Evolutionary conservation across 2,888 invertebrate genomes (phyloP), one percentile per base, ranked within the genome.

Genomic region (Amaurobius ferox): DNA sequence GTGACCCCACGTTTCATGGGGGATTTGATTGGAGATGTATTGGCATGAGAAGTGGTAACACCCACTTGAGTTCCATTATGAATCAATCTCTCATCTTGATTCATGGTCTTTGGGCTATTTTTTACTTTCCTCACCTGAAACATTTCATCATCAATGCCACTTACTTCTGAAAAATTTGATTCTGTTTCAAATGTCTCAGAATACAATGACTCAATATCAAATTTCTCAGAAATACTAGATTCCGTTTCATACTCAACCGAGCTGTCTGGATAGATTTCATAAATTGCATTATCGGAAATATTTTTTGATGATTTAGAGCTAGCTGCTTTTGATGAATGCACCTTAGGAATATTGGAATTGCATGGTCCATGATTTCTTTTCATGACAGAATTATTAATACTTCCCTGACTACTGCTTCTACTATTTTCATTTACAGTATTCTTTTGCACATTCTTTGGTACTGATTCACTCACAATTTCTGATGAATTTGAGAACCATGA

Each of bases 401-500:
- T 87, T 55, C 80, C 80, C 19, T 79, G 78, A 39, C 86, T 87
- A 70, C 79, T 83, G 35, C 86, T 77, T 30, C 79, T 78, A 70
- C 73, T 87, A 44, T 39, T 81, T 30, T 40, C 48, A 23, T 72
- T 79, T 19, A 23, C 7, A 35, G 76, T 68, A 16, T 32, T 40
- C n/a, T 61, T 66, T 30, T 35, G 28, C 9, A 26, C 40, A 11
- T 19, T 67, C 66, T 79, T 86, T 44, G 62, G 40, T 19, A 44
- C n/a, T 28, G 19, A 26, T 16, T 61, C 55, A 39, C 29, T 72
- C 7, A n/a, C 28, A 44, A 64, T n/a, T 30, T 67, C 71, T 19
- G 85, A 32, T 23, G 87, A 64, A 11, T 79, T 88, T n/a, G 88
- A 79, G 68, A 89, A 89, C 90, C 90, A 89, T n/a, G 89, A 88